phyloP scores from a whole-genome alignment of 2,113 vertebrate genomes.

The Spermophilus dauricus region DNA sequence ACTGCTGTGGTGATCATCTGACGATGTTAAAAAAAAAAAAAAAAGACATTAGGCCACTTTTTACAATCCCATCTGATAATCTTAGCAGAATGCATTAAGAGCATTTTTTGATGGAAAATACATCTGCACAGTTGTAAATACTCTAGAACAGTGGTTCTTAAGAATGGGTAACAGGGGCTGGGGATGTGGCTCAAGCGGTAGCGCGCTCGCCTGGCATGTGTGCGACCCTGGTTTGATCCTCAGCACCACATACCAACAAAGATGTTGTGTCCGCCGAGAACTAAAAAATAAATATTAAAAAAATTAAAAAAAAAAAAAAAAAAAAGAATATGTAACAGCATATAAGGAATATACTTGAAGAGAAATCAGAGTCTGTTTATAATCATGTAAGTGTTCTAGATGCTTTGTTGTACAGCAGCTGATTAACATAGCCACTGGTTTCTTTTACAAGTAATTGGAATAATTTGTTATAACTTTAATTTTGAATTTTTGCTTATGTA shows the following conservation, averaged over 20 bases:
- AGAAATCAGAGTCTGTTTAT: constrained; percentile 55
- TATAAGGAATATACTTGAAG: not conserved
- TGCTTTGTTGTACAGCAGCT: not conserved
- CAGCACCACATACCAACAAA: too few relatives aligned
- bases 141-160: not conserved
- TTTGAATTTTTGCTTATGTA: constrained; percentile 15
- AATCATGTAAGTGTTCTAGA: not conserved
- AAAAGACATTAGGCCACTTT: not conserved
- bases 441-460: constrained; percentile 17
- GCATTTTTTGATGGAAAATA: constrained; percentile 37
- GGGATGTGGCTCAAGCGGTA: too few relatives aligned
- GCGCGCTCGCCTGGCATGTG: too few relatives aligned
- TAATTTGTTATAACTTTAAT: constrained; percentile 36
- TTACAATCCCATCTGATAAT: constrained; percentile 4
- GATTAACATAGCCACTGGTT: not conserved
- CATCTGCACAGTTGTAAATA: not conserved
- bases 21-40: not conserved
- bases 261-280: too few relatives aligned
- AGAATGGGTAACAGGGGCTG: constrained; percentile 8
- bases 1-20: constrained; percentile 94
- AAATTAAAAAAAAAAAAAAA: too few relatives aligned
- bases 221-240: too few relatives aligned
- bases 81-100: not conserved
- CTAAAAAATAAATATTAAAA: too few relatives aligned
- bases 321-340: too few relatives aligned